Evolutionary conservation across 2,888 invertebrate species (phyloP), one percentile per base, ranked within the genome.

Genomic region (Leptopilina myrica): DNA sequence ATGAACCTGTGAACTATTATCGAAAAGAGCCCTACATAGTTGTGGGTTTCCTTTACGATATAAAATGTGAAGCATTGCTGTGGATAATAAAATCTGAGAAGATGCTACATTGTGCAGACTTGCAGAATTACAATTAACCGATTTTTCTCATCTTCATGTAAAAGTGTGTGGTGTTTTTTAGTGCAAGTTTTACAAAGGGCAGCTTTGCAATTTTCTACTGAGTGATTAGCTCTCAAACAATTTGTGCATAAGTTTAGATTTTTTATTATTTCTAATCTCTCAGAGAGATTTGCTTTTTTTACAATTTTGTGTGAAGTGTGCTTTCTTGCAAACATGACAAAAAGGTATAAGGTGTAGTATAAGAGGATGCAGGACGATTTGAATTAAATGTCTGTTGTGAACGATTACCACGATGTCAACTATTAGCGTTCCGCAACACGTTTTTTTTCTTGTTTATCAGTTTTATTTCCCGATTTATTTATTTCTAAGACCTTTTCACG

Each of bases 391-490:
- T n/a, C 0, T 14, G 14, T 5, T 66, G 14, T 66, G 5, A 15
- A 7, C 65, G 65, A 66, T 66, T 5, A 1, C 4, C 3, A 9
- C 26, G 64, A 1, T 49, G 49, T 0, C 11, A 8, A 8, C 11
- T 49, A 49, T 49, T 9, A 9, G 11, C 9, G 2, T 20, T 6
- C 1, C 20, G 12, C 26, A 7, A 64, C 26, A 1, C 12, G 20
- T n/a, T 0, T 49, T 49, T 49, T 49, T 11, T 49, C 26, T 15
- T 26, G 11, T 26, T 11, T 11, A 14, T 65, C 9, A 3, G 40
- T 65, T 20, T 64, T 64, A 64, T 11, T 4, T 11, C 26, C 11
- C 14, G n/a, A 66, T 66, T 66, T 66, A 66, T 66, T n/a, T n/a
- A 43, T 7, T 66, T 66, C 65, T 7, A 66, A 40, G 2, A 66